phyloP scores from a whole-genome alignment of 2,888 invertebrate species.

The Dynastes hyllus region DNA sequence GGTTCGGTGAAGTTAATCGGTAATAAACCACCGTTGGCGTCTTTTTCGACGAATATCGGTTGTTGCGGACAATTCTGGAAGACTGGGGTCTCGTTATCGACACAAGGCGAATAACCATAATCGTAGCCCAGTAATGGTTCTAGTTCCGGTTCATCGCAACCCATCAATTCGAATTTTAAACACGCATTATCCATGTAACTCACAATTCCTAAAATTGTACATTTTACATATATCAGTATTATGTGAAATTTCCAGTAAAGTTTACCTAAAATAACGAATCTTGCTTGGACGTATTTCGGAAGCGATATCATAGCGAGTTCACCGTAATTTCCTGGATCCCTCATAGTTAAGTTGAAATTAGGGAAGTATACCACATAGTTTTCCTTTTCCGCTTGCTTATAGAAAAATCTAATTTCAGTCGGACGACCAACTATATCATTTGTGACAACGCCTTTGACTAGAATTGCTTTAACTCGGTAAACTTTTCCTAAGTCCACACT shows the following conservation, averaged over 20 bases:
- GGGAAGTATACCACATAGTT: slow-evolving; percentile 98
- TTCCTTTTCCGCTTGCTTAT: slow-evolving; percentile 94
- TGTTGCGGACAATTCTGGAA: slow-evolving; percentile 97
- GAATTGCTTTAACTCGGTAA: slow-evolving; percentile 92
- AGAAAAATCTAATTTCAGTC: slow-evolving; percentile 97
- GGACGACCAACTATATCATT: slow-evolving; percentile 96
- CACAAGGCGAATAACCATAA: slow-evolving; percentile 94
- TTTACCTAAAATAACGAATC: slow-evolving; percentile 87
- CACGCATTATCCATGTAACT: slow-evolving; percentile 98
- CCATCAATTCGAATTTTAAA: slow-evolving; percentile 96
- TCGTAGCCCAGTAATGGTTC: slow-evolving; percentile 94
- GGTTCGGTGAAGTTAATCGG: slow-evolving; percentile 96
- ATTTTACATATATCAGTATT: slow-evolving; percentile 51
- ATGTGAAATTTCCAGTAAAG: slow-evolving; percentile 19
- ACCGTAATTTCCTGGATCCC: slow-evolving; percentile 97
- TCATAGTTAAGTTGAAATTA: slow-evolving; percentile 94
- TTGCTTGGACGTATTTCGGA: slow-evolving; percentile 93
- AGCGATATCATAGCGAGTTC: slow-evolving; percentile 96
- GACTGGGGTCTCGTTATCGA: slow-evolving; percentile 96
- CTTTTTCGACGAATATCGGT: slow-evolving; percentile 91
- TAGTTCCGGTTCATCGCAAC: slow-evolving; percentile 89
- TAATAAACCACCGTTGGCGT: slow-evolving; percentile 90
- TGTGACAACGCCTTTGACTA: slow-evolving; percentile 95
- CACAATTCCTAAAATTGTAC: slow-evolving; percentile 80
- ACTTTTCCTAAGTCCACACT: slow-evolving; percentile 95